Evolutionary conservation across 1,140 invertebrate species (phyloP).

Genomic region (Magallana angulata): DNA sequence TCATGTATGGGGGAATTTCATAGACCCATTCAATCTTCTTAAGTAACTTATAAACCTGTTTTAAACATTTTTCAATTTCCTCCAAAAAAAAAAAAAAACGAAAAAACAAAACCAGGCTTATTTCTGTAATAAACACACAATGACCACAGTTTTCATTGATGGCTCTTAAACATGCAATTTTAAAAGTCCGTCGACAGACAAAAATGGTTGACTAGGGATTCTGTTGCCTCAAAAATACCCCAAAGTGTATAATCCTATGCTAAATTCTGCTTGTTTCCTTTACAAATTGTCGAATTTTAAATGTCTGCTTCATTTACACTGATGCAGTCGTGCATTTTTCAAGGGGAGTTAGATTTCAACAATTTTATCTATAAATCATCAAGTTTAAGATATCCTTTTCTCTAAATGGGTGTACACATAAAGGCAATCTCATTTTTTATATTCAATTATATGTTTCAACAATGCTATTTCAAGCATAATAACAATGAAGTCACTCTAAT

Average conservation of each 20-base stretch:
- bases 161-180: constrained; percentile 29
- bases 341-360: constrained; percentile 33
- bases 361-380: constrained; percentile 23
- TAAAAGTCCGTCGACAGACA: constrained; percentile 6
- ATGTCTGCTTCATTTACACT: constrained; percentile 12
- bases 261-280: background rate
- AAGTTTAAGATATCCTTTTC: constrained; percentile 14
- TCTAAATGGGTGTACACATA: background rate
- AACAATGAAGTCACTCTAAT: too few relatives aligned
- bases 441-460: too few relatives aligned
- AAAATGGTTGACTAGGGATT: background rate
- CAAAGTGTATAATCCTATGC: background rate
- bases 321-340: constrained; percentile 2
- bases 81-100: too few relatives aligned
- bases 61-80: background rate
- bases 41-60: background rate
- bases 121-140: background rate
- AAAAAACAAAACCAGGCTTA: background rate
- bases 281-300: constrained; percentile 32
- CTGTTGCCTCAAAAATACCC: background rate
- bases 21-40: background rate
- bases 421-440: background rate
- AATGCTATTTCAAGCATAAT: too few relatives aligned
- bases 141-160: constrained; percentile 1
- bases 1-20: background rate